Evolutionary conservation across 2,888 invertebrate genomes (phyloP).

Genomic region (Oxyteleia sp.): DNA sequence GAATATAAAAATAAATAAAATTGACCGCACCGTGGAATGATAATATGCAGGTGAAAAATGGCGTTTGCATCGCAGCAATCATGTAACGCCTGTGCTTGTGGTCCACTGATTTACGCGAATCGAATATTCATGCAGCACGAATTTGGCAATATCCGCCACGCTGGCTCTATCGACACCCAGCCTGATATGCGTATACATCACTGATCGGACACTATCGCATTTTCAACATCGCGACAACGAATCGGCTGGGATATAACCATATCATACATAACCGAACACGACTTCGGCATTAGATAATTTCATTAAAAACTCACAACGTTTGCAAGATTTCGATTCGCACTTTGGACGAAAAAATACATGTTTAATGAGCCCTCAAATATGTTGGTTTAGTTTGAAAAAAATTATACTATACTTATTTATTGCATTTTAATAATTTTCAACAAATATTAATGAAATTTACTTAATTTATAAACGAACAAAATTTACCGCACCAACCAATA

Average conservation of each 20-base stretch:
- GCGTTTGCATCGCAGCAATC: constrained; percentile 69
- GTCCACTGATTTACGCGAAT: constrained; percentile 72
- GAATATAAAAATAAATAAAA: constrained; percentile 48
- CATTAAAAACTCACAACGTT: constrained; percentile 58
- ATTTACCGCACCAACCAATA: constrained; percentile 5
- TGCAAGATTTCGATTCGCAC: constrained; percentile 48
- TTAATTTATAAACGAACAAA: constrained; percentile 1
- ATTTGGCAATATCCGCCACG: constrained; percentile 73
- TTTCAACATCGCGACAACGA: constrained; percentile 69
- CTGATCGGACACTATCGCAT: constrained; percentile 65
- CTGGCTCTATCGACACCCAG: constrained; percentile 66
- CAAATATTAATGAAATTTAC: constrained; percentile 29
- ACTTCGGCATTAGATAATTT: constrained; percentile 66
- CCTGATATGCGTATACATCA: constrained; percentile 72
- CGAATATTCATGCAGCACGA: constrained; percentile 74
- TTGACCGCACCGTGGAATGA: constrained; percentile 18
- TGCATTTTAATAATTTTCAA: constrained; percentile 13
- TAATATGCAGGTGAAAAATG: constrained; percentile 66
- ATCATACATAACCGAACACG: constrained; percentile 67
- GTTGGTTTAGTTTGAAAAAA: constrained; percentile 15
- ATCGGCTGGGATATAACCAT: constrained; percentile 63
- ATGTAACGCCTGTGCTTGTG: constrained; percentile 73
- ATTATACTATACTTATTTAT: constrained; percentile 18
- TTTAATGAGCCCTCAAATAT: constrained; percentile 38
- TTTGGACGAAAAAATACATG: constrained; percentile 17